Conservation (phyloP, 2,113 vertebrate species). For the Mus pahari region DNA sequence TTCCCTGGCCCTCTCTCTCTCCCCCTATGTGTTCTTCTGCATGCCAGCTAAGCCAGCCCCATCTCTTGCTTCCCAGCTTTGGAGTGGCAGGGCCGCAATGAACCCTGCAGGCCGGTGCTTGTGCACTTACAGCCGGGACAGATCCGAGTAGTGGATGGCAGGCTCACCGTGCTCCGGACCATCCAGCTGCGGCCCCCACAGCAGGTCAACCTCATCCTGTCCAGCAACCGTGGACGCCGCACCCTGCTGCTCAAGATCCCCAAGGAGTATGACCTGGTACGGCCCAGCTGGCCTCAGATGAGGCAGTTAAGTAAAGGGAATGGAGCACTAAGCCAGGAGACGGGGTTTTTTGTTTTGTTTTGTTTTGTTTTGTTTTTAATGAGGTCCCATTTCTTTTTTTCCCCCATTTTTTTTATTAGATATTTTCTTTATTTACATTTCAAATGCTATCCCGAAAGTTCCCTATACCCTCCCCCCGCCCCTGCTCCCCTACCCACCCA, state of each 20-base stretch:
- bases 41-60: not conserved
- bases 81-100: conserved; percentile 86
- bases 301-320: not conserved
- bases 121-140: conserved; percentile 81
- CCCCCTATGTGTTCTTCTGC: not conserved
- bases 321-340: not conserved
- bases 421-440: no score
- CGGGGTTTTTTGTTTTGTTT: conserved; percentile 22
- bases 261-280: conserved; percentile 90
- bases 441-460: no score
- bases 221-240: conserved; percentile 79
- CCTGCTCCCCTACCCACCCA: no score
- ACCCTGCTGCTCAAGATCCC: conserved; percentile 88
- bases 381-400: no score
- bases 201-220: conserved; percentile 82
- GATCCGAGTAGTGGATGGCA: conserved; percentile 84
- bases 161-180: conserved; percentile 80
- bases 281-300: not conserved
- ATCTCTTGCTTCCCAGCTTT: conserved; percentile 68
- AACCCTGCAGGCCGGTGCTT: conserved; percentile 79
- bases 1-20: not conserved
- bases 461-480: no score
- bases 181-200: conserved; percentile 79
- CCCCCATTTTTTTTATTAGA: no score
- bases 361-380: no score